Evolutionary conservation across 1,140 invertebrate species (phyloP).

Genomic region (Trichoplusia ni): DNA sequence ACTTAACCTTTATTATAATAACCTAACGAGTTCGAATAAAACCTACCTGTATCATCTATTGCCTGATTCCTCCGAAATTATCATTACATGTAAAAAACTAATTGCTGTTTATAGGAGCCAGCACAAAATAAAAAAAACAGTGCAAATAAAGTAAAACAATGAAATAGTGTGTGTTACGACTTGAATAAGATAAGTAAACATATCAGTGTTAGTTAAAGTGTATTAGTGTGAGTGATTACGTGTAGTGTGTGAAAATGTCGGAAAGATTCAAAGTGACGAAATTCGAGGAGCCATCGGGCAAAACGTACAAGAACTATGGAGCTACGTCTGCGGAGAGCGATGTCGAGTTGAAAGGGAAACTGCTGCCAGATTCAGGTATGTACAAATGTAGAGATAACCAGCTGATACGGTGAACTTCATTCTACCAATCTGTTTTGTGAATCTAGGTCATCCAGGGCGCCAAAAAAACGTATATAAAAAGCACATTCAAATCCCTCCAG

Average conservation of each 20-base stretch:
- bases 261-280: slow-evolving; percentile 81
- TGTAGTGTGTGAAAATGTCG: slow-evolving; percentile 65
- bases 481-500: no score
- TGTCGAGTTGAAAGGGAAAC: slow-evolving; percentile 70
- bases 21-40: no score
- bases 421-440: no score
- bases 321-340: slow-evolving; percentile 75
- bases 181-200: not conserved
- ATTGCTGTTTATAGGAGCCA: slow-evolving; percentile 7
- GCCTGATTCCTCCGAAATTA: no score
- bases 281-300: slow-evolving; percentile 72
- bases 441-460: no score
- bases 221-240: slow-evolving; percentile 1
- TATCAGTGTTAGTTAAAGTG: slow-evolving; percentile 26
- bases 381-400: not conserved
- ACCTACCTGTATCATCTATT: no score
- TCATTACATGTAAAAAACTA: not conserved
- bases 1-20: no score
- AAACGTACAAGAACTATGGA: slow-evolving; percentile 78
- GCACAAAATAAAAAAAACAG: not conserved
- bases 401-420: not conserved
- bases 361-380: slow-evolving; percentile 71
- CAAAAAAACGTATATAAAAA: no score
- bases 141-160: slow-evolving; percentile 17
- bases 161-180: slow-evolving; percentile 7